Percentiles rank a stretch among this genome's conserved stretches.
Evolutionary conservation across 2,113 vertebrate species (phyloP).

Genomic region (Ictidomys tridecemlineatus): DNA sequence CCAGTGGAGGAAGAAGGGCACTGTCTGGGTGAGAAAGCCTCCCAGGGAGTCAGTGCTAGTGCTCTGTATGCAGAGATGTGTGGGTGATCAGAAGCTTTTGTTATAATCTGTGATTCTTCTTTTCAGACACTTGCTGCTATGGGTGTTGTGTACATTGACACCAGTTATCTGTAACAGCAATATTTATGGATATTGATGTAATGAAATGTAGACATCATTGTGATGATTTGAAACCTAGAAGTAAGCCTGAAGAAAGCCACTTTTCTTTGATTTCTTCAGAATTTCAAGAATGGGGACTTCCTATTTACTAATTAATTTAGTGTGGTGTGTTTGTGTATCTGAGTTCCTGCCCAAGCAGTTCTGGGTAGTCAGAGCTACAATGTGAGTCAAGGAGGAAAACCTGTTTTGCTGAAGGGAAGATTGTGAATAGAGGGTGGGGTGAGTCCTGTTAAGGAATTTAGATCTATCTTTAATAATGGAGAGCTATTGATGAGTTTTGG

Average conservation of each 20-base stretch:
- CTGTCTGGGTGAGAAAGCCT: neutral
- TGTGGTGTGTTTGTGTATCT: neutral
- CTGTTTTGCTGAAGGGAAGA: neutral
- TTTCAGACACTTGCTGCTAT: neutral
- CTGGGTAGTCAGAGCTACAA: neutral
- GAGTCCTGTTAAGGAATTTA: neutral
- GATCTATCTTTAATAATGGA: neutral
- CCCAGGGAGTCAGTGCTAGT: neutral
- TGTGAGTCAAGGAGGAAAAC: neutral
- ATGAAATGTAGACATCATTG: neutral
- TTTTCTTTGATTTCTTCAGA: slow-evolving; percentile 25
- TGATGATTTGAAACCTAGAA: neutral
- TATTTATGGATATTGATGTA: neutral
- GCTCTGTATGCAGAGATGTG: neutral
- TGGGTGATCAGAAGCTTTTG: neutral
- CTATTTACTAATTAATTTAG: neutral
- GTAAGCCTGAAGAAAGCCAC: neutral
- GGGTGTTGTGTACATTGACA: neutral
- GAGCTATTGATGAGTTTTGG: neutral
- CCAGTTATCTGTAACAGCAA: neutral
- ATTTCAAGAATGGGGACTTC: neutral
- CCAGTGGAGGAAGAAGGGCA: neutral
- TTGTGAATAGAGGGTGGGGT: neutral
- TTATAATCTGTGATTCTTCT: neutral
- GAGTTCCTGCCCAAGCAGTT: neutral